Percentiles rank a stretch among this genome's conserved stretches.
These are phyloP conservation scores for Chelon labrosus DNA, from an alignment of 2,797 vertebrate genomes.

Conservation along the genomic window DNA sequence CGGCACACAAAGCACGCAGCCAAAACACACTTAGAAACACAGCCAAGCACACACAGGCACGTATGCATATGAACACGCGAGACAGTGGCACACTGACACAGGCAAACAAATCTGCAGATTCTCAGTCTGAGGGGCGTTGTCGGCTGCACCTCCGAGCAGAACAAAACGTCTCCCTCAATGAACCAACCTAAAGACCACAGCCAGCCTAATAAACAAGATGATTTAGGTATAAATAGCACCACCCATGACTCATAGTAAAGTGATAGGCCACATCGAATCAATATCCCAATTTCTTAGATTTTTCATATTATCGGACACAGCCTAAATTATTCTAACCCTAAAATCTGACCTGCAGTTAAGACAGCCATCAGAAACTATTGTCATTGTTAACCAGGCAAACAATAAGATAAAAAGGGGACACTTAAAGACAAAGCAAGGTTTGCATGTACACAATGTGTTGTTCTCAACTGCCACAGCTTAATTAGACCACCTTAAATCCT, in stretches of 20 bases:
- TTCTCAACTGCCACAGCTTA: conserved; percentile 29
- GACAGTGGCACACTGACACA: conserved; percentile 16
- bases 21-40: conserved; percentile 58
- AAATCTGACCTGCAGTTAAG: conserved; percentile 22
- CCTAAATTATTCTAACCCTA: conserved; percentile 11
- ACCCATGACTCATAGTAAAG: conserved; percentile 52
- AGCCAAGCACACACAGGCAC: conserved; percentile 31
- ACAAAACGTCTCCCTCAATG: conserved; percentile 31
- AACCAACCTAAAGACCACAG: conserved; percentile 28
- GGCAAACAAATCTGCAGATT: conserved; percentile 17
- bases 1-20: conserved; percentile 67
- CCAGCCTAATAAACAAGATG: conserved; percentile 26
- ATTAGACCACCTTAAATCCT: conserved; percentile 65
- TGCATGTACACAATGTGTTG: conserved; percentile 30
- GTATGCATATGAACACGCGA: conserved; percentile 20
- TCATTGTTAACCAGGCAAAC: conserved; percentile 40
- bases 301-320: conserved; percentile 28
- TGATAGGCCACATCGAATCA: conserved; percentile 55
- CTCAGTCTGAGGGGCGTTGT: conserved; percentile 53
- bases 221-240: conserved; percentile 58
- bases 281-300: conserved; percentile 41
- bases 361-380: conserved; percentile 25
- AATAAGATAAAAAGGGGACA: conserved; percentile 29
- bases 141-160: conserved; percentile 41
- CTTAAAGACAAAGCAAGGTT: conserved; percentile 31